phyloP scores from a whole-genome alignment of 2,797 vertebrate species.

The Parotocinclus haroldoi region DNA sequence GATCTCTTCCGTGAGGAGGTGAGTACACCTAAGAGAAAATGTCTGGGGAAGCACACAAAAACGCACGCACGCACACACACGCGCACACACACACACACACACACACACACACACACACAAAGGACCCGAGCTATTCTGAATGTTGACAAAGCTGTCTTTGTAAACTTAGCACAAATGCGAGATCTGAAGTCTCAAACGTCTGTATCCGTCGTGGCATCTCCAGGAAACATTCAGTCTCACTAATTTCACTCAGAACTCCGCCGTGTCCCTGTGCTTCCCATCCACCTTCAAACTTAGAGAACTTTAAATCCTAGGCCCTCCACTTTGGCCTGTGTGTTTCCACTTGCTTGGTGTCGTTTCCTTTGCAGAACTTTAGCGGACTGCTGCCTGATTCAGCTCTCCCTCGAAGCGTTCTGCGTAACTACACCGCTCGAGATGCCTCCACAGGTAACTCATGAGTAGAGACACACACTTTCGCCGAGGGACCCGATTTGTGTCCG shows the following conservation, averaged over 20 bases:
- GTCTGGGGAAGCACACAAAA: conserved; percentile 62
- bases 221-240: conserved; percentile 39
- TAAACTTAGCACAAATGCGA: conserved; percentile 53
- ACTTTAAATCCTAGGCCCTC: no score
- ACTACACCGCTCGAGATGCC: conserved; percentile 75
- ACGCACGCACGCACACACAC: conserved; percentile 68
- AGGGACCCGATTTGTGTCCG: not conserved
- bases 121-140: conserved; percentile 62
- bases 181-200: conserved; percentile 39
- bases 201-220: conserved; percentile 32
- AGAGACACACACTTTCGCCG: not conserved
- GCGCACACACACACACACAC: conserved; percentile 57
- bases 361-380: conserved; percentile 65
- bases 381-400: conserved; percentile 68
- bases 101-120: conserved; percentile 58
- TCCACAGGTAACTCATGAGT: conserved; percentile 65
- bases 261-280: conserved; percentile 7
- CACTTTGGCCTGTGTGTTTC: not conserved
- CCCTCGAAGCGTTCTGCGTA: conserved; percentile 69
- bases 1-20: conserved; percentile 96
- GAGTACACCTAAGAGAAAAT: conserved; percentile 88
- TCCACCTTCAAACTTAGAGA: not conserved
- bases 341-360: conserved; percentile 8
- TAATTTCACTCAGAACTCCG: conserved; percentile 32
- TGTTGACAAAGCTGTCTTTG: conserved; percentile 75